phyloP scores from a whole-genome alignment of 2,888 invertebrate genomes.

The Drosophila paranaensis region DNA sequence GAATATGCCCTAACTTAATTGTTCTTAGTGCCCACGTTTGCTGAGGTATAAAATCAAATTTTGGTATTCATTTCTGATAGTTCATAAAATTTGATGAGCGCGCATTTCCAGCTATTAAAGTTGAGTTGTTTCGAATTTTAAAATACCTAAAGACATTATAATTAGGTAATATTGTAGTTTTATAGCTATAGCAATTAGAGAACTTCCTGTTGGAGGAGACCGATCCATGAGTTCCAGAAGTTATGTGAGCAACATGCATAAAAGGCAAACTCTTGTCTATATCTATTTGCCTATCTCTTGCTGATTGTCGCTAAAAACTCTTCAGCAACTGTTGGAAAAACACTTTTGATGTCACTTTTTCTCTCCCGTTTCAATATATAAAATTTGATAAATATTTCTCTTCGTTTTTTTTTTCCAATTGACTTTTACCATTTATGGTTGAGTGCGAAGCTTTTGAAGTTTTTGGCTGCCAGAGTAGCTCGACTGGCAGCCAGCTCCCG shows the following conservation, averaged over 20 bases:
- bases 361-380: not conserved
- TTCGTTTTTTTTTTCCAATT: slow-evolving; percentile 30
- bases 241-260: not conserved
- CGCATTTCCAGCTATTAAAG: not conserved
- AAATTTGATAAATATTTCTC: slow-evolving; percentile 5
- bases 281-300: not conserved
- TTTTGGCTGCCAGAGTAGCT: slow-evolving; percentile 53
- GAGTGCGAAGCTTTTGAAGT: slow-evolving; percentile 63
- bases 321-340: not conserved
- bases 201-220: not conserved
- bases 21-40: too few relatives aligned
- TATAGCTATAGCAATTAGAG: not conserved
- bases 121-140: not conserved
- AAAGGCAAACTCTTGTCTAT: not conserved
- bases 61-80: not conserved
- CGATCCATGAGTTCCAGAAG: not conserved
- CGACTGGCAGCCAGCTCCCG: slow-evolving; percentile 10
- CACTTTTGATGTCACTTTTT: not conserved
- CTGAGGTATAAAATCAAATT: not conserved
- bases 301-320: slow-evolving; percentile 5
- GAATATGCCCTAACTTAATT: not conserved
- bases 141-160: not conserved
- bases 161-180: not conserved
- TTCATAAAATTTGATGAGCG: not conserved
- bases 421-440: slow-evolving; percentile 49